Conservation (phyloP, 2,113 vertebrate genomes). For the Mesocricetus auratus region DNA sequence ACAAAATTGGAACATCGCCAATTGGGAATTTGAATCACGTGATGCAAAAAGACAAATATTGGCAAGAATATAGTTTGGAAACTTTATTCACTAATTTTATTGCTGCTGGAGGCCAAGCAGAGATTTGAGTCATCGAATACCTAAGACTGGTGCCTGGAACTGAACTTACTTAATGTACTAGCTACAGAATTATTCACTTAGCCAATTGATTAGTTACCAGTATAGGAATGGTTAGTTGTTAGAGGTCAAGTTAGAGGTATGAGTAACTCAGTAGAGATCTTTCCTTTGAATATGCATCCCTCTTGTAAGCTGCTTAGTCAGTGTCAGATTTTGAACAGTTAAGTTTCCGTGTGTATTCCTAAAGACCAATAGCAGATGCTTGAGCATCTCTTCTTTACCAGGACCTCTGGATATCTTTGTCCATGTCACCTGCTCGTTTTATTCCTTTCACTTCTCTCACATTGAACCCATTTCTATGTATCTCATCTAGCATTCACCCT, state of each 20-base stretch:
- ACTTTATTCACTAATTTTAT: conserved; percentile 35
- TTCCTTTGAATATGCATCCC: not conserved
- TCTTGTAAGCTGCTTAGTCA: not conserved
- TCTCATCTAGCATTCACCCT: too few species aligned
- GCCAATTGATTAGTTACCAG: not conserved
- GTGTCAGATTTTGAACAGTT: not conserved
- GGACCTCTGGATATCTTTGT: not conserved
- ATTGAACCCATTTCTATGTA: accelerated
- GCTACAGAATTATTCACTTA: conserved; percentile 47
- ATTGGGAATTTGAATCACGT: conserved; percentile 29
- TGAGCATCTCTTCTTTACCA: not conserved
- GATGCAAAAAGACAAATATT: conserved; percentile 24
- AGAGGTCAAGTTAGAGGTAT: conserved; percentile 3
- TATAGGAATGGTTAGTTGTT: conserved; percentile 1
- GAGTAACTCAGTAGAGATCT: not conserved
- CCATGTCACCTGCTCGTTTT: not conserved
- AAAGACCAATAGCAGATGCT: not conserved
- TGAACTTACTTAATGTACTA: not conserved
- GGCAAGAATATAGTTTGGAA: conserved; percentile 14
- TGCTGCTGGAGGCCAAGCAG: not conserved
- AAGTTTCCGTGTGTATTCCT: not conserved
- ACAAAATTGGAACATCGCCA: not conserved
- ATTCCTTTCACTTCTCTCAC: not conserved
- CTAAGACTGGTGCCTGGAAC: not conserved
- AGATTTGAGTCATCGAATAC: not conserved